Evolutionary conservation across 2,888 invertebrate species (phyloP).

Genomic region (Noctua janthina): DNA sequence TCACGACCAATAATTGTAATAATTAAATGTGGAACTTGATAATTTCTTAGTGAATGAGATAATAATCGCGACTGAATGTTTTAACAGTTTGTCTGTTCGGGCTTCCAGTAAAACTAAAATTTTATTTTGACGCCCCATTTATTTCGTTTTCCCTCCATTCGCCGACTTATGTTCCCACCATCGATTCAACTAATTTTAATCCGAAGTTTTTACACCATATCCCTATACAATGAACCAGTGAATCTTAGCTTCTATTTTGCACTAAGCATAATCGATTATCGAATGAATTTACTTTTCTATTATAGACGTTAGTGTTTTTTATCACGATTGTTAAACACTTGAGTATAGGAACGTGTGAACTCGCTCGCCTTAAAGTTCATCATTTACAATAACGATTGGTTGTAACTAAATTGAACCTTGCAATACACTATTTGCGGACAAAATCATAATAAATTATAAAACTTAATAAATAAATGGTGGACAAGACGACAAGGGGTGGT

Average conservation of each 20-base stretch:
- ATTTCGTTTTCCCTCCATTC: slow-evolving; percentile 58
- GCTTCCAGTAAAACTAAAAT: slow-evolving; percentile 88
- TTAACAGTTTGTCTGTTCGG: slow-evolving; percentile 88
- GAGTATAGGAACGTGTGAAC: slow-evolving; percentile 57
- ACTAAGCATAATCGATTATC: slow-evolving; percentile 83
- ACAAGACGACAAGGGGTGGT: slow-evolving; percentile 49
- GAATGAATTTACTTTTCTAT: slow-evolving; percentile 77
- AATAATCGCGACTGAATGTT: slow-evolving; percentile 88
- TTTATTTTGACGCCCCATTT: slow-evolving; percentile 80
- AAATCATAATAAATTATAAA: slow-evolving; percentile 55
- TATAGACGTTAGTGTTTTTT: slow-evolving; percentile 85
- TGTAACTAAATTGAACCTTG: slow-evolving; percentile 73
- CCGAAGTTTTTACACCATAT: slow-evolving; percentile 67
- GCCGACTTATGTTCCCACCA: slow-evolving; percentile 59
- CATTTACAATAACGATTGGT: slow-evolving; percentile 64
- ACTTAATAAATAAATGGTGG: slow-evolving; percentile 52
- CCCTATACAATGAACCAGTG: slow-evolving; percentile 77
- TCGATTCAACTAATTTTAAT: slow-evolving; percentile 62
- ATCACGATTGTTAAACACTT: slow-evolving; percentile 75
- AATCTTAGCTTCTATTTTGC: slow-evolving; percentile 79
- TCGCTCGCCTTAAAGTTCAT: slow-evolving; percentile 62
- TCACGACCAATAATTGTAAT: slow-evolving; percentile 90
- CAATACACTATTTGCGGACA: slow-evolving; percentile 64
- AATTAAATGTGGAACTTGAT: slow-evolving; percentile 86
- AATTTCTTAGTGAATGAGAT: slow-evolving; percentile 88